Evolutionary conservation across 1,140 invertebrate species (phyloP), one percentile per base, ranked within the genome.

Genomic region (Pantala flavescens): DNA sequence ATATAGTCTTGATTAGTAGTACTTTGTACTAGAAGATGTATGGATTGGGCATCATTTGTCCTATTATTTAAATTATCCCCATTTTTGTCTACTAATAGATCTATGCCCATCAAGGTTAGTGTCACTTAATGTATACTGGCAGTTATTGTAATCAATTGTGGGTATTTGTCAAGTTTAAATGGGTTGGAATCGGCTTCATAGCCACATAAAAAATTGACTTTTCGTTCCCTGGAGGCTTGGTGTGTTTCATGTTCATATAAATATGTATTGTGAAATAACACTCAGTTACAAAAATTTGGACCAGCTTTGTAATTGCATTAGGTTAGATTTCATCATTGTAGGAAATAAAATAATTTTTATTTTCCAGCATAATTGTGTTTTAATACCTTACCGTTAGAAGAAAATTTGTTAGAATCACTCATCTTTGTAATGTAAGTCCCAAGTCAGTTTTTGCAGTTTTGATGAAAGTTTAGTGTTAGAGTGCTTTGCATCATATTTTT

Each of bases 271-370:
- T 63, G 49, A 63, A 63, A 63, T 63, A 63, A 63, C 49, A 63
- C 28, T 36, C 49, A 63, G 49, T 63, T 63, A 63, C 49, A 63
- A 63, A 36, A 16, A 63, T 63, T 63, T 63, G 49, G 49, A 63
- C 49, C 49, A 63, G 49, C 49, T 63, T 63, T 63, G 49, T 63
- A 63, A 63, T 63, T 63, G 49, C 49, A 19, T 63, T 63, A 63
- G 49, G 49, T 19, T 63, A 63, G 49, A 63, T 63, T 63, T 21
- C 49, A 63, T 63, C 49, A 63, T 19, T 63, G 49, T 63, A 63
- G 49, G 49, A 63, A 63, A 63, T 63, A 63, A 63, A 63, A 63
- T 63, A 63, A 63, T 63, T 63, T 63, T 63, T 63, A 63, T 63
- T 63, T 63, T 63, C 49, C 49, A 63, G 49, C 49, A 63, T 63